Conservation (phyloP, 2,888 invertebrate genomes). For the Netelia virgata region DNA sequence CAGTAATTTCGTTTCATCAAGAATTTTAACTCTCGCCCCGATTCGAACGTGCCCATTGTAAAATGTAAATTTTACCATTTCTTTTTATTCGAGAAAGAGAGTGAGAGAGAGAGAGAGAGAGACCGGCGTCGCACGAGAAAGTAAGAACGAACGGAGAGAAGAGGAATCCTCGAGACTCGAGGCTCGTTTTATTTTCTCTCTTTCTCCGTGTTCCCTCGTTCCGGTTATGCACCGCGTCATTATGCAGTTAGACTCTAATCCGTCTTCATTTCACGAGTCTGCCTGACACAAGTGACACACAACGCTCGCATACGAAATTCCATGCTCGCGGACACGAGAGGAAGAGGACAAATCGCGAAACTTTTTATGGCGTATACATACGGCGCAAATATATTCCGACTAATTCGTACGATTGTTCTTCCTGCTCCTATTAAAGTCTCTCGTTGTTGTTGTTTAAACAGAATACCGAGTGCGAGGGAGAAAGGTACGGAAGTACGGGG, state of each 20-base stretch:
- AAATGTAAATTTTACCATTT: constrained; percentile 6
- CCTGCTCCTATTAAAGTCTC: not conserved
- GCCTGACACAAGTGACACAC: constrained; percentile 51
- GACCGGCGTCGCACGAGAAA: not conserved
- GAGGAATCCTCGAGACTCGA: constrained; percentile 44
- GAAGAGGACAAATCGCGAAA: not conserved
- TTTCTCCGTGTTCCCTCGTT: constrained; percentile 68
- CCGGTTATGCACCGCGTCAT: constrained; percentile 71
- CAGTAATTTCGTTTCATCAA: constrained; percentile 52
- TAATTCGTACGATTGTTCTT: constrained; percentile 9
- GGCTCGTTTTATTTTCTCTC: constrained; percentile 41
- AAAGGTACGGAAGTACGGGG: constrained; percentile 10
- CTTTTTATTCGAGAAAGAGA: not conserved
- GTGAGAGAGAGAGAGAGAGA: not conserved
- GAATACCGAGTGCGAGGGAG: not conserved
- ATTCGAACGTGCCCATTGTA: not conserved
- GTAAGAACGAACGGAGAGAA: constrained; percentile 59
- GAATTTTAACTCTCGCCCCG: constrained; percentile 15
- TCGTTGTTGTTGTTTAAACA: constrained; percentile 14
- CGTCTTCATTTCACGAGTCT: constrained; percentile 66
- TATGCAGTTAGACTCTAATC: constrained; percentile 72
- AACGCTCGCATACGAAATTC: constrained; percentile 40
- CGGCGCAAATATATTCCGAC: not conserved
- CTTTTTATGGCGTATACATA: not conserved
- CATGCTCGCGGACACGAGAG: constrained; percentile 3